Conservation (phyloP, 2,797 vertebrate genomes). For the Syngnathus rostellatus region DNA sequence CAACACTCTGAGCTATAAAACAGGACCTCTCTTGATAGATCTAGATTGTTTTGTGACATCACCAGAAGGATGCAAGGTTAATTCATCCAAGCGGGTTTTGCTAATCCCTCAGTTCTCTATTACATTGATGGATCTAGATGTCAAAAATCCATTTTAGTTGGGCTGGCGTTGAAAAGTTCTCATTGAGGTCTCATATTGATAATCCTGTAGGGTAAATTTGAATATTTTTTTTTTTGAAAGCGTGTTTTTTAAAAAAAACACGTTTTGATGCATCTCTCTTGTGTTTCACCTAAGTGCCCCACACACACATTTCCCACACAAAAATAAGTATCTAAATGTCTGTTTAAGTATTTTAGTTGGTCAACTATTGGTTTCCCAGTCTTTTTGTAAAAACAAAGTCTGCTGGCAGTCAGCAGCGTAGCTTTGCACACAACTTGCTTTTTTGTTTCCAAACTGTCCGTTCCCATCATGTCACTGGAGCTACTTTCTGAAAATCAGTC, state of each 20-base stretch:
- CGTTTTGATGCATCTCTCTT: not conserved
- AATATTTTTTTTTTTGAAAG: not conserved
- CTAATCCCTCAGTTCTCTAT: not conserved
- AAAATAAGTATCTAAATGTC: not conserved
- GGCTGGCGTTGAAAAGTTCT: too few species aligned
- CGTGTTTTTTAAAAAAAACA: not conserved
- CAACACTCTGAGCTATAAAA: not conserved
- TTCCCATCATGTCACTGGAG: not conserved
- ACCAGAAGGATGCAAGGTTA: not conserved
- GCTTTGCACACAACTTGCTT: conserved; percentile 3
- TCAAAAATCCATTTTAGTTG: too few species aligned
- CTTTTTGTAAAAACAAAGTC: conserved; percentile 3
- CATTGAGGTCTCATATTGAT: too few species aligned
- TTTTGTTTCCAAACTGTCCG: conserved; percentile 3
- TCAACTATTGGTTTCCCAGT: conserved; percentile 5
- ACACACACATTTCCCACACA: not conserved
- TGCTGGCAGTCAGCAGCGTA: conserved; percentile 2
- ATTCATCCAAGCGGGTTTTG: not conserved
- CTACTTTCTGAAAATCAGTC: conserved; percentile 7
- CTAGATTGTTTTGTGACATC: not conserved
- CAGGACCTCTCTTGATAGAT: not conserved
- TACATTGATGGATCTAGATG: too few species aligned
- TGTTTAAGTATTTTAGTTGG: conserved; percentile 5
- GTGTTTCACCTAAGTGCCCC: not conserved
- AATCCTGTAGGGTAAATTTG: not conserved